Evolutionary conservation across 2,888 invertebrate genomes (phyloP).

Genomic region (Limnephilus lunatus): DNA sequence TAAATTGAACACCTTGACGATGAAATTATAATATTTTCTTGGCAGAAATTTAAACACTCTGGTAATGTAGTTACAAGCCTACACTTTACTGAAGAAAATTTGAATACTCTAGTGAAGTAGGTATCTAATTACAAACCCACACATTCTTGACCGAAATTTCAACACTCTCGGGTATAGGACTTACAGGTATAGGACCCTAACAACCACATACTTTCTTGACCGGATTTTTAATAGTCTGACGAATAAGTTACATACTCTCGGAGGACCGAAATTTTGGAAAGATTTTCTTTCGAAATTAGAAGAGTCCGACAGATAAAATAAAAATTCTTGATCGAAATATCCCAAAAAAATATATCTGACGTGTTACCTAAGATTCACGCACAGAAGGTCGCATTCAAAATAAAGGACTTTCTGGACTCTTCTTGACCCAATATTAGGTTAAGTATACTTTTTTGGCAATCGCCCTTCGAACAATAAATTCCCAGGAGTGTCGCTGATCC

Average conservation of each 20-base stretch:
- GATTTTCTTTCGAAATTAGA: background rate
- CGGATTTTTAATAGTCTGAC: background rate
- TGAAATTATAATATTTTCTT: too few relatives aligned
- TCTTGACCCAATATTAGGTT: background rate
- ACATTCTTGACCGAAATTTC: too few relatives aligned
- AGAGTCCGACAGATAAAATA: background rate
- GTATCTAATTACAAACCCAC: too few relatives aligned
- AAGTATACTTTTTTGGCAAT: background rate
- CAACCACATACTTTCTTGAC: background rate
- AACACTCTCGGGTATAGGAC: too few relatives aligned
- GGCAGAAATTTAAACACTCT: too few relatives aligned
- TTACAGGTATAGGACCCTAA: too few relatives aligned
- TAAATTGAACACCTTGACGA: too few relatives aligned
- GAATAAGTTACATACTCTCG: background rate
- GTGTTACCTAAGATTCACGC: background rate
- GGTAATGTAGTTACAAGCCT: too few relatives aligned
- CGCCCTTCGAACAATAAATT: background rate
- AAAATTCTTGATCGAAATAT: background rate
- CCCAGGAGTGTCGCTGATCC: background rate
- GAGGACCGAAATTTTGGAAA: background rate
- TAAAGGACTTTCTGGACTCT: background rate
- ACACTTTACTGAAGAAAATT: too few relatives aligned
- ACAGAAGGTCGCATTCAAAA: background rate
- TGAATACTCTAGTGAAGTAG: too few relatives aligned
- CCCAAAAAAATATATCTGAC: background rate